Evolutionary conservation across 2,113 vertebrate genomes (phyloP).

Genomic region (Procavia capensis): DNA sequence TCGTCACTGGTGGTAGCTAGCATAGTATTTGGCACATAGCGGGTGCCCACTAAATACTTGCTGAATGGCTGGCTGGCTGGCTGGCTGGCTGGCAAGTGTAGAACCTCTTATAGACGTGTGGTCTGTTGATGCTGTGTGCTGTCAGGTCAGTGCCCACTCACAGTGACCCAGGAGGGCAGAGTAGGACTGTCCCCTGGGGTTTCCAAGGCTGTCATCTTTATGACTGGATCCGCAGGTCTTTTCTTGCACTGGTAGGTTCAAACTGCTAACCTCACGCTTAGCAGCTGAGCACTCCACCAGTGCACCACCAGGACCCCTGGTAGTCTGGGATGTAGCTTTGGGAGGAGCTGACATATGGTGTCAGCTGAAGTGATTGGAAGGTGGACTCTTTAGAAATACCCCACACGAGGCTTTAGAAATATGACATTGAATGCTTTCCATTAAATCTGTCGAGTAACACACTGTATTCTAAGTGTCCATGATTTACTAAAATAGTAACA

Average conservation of each 20-base stretch:
- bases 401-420: slow-evolving; percentile 29
- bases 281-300: neutral
- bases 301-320: neutral
- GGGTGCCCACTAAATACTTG: neutral
- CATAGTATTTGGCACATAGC: neutral
- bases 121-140: neutral
- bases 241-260: neutral
- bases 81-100: too few species aligned
- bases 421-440: neutral
- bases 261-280: neutral
- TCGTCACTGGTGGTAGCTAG: neutral
- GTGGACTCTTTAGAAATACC: slow-evolving; percentile 22
- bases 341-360: neutral
- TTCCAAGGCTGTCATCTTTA: neutral
- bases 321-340: neutral
- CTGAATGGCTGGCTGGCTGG: neutral
- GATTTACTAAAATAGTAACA: neutral
- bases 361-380: slow-evolving; percentile 44
- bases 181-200: neutral
- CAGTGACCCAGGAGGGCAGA: neutral
- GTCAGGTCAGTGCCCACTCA: neutral
- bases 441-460: slow-evolving; percentile 16
- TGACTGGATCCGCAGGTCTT: neutral
- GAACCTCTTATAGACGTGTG: neutral
- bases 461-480: slow-evolving; percentile 49